phyloP scores from a whole-genome alignment of 1,140 invertebrate genomes.

The Zeugodacus cucurbitae region DNA sequence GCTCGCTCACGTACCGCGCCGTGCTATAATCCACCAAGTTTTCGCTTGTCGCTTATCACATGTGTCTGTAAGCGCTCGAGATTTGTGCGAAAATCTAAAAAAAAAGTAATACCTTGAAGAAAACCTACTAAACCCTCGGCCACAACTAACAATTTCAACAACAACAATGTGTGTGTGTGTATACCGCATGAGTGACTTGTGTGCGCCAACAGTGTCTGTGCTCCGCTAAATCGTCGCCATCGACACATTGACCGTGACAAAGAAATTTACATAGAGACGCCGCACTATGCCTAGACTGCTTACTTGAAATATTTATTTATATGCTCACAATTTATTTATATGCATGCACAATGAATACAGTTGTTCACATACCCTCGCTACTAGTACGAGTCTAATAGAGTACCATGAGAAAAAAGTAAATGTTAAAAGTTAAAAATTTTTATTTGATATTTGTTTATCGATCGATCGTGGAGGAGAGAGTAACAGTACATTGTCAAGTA shows the following conservation, averaged over 20 bases:
- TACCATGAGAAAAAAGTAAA: no score
- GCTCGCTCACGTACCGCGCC: not conserved
- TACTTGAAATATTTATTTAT: not conserved
- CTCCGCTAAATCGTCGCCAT: not conserved
- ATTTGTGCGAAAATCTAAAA: not conserved
- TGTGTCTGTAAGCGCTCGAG: not conserved
- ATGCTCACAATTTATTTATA: not conserved
- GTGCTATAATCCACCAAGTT: no score
- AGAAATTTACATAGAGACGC: not conserved
- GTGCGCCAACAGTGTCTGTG: not conserved
- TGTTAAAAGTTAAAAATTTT: no score
- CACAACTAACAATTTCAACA: not conserved
- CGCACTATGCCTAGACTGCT: not conserved
- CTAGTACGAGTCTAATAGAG: no score
- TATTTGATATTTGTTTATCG: no score
- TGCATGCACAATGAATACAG: not conserved
- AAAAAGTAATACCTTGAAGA: not conserved
- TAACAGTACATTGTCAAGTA: no score
- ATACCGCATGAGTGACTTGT: not conserved
- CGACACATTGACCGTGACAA: conserved; percentile 1
- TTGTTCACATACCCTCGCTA: not conserved
- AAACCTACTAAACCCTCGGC: not conserved
- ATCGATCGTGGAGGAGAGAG: no score
- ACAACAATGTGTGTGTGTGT: not conserved
- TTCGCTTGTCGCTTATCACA: not conserved